Percentiles rank a stretch among this genome's conserved stretches.
These are phyloP conservation scores for Zaprionus inermis DNA, from an alignment of 1,140 invertebrate species.

Conservation along the genomic window DNA sequence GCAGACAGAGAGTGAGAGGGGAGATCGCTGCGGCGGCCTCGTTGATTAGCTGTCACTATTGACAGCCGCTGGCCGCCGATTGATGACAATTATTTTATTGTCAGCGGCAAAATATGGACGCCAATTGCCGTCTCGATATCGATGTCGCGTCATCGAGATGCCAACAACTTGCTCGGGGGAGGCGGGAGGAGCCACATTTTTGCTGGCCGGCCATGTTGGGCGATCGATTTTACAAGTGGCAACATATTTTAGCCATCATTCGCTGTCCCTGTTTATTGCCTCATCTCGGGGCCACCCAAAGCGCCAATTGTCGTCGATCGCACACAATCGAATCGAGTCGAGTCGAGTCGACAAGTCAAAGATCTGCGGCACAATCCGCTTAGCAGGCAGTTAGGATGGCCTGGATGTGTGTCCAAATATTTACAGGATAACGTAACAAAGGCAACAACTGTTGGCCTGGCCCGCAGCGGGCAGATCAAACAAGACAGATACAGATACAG, in stretches of 20 bases:
- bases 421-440: slow-evolving; percentile 53
- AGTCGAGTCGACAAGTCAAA: slow-evolving; percentile 36
- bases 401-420: slow-evolving; percentile 68
- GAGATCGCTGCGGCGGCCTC: slow-evolving; percentile 1
- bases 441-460: slow-evolving; percentile 18
- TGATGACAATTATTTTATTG: slow-evolving; percentile 81
- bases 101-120: slow-evolving; percentile 18
- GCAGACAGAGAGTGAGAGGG: neutral
- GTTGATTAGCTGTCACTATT: slow-evolving; percentile 79
- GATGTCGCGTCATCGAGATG: slow-evolving; percentile 42
- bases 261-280: slow-evolving; percentile 1
- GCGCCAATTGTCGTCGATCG: slow-evolving; percentile 62
- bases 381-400: slow-evolving; percentile 42
- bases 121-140: slow-evolving; percentile 21
- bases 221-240: slow-evolving; percentile 74
- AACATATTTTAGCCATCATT: slow-evolving; percentile 60
- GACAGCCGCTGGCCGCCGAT: slow-evolving; percentile 65
- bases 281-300: slow-evolving; percentile 64
- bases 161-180: slow-evolving; percentile 79
- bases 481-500: neutral
- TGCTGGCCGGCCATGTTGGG: slow-evolving; percentile 59
- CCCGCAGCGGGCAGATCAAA: slow-evolving; percentile 51
- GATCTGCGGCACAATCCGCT: slow-evolving; percentile 60
- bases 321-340: slow-evolving; percentile 23
- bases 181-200: slow-evolving; percentile 48